Conservation (phyloP, 2,888 invertebrate species). For the Andricus quercusramuli region DNA sequence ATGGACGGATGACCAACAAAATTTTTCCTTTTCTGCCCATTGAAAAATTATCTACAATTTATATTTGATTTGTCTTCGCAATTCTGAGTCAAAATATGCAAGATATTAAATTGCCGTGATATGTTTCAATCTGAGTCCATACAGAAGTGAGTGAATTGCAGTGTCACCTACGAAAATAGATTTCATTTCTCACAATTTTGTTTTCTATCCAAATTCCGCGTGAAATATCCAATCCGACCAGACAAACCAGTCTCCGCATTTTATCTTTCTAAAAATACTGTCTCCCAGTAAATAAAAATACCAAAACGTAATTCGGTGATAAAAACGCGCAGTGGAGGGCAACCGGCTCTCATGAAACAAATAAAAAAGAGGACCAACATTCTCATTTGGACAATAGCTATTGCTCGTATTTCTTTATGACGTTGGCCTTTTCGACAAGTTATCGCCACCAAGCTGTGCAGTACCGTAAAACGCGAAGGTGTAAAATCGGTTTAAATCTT, state of each 20-base stretch:
- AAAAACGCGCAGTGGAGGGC: constrained; percentile 19
- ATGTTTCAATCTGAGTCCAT: too few species aligned
- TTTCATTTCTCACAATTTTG: not conserved
- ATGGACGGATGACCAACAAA: too few species aligned
- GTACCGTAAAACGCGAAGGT: constrained; percentile 4
- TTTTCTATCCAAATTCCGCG: not conserved
- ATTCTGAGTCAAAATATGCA: not conserved
- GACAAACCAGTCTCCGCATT: not conserved
- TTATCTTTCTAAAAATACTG: not conserved
- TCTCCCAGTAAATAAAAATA: constrained; percentile 2
- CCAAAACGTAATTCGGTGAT: constrained; percentile 12
- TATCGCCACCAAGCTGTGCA: constrained; percentile 32
- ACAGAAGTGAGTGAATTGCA: not conserved
- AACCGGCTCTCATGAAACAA: not conserved
- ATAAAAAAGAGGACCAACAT: constrained; percentile 17
- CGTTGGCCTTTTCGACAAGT: constrained; percentile 32
- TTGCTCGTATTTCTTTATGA: constrained; percentile 35
- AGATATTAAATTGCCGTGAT: not conserved
- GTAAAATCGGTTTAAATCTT: constrained; percentile 37
- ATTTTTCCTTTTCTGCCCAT: too few species aligned
- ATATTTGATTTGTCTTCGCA: not conserved
- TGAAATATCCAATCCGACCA: not conserved
- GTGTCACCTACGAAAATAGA: not conserved
- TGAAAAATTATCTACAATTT: not conserved
- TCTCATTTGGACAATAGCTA: constrained; percentile 33